Conservation (phyloP, 2,888 invertebrate genomes). For the Dicranocentrus wangi region DNA sequence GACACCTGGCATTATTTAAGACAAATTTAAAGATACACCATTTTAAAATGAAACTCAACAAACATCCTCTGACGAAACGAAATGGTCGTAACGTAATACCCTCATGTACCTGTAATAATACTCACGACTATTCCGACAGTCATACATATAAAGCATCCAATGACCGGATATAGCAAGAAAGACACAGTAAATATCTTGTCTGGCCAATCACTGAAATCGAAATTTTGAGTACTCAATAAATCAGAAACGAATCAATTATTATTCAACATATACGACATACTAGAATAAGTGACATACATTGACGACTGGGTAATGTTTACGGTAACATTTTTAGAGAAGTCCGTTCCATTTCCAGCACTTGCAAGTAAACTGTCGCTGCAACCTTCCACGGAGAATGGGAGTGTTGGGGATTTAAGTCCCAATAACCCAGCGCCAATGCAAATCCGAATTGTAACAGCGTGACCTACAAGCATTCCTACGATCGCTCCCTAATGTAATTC, state of each 20-base stretch:
- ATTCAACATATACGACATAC: too few relatives aligned
- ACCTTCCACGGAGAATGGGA: slow-evolving; percentile 67
- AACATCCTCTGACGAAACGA: too few relatives aligned
- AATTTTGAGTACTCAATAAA: not conserved
- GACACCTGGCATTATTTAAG: slow-evolving; percentile 21
- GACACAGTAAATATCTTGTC: slow-evolving; percentile 66
- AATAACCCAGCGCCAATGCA: slow-evolving; percentile 65
- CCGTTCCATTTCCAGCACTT: slow-evolving; percentile 20
- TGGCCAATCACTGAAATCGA: slow-evolving; percentile 54
- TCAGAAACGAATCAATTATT: too few relatives aligned
- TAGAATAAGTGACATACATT: slow-evolving; percentile 14
- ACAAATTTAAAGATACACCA: not conserved
- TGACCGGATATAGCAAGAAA: slow-evolving; percentile 65
- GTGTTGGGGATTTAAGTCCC: slow-evolving; percentile 61
- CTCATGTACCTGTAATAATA: slow-evolving; percentile 61
- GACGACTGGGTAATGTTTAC: not conserved
- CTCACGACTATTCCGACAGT: slow-evolving; percentile 61
- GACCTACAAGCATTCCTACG: slow-evolving; percentile 84
- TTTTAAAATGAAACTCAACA: too few relatives aligned
- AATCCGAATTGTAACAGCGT: slow-evolving; percentile 76
- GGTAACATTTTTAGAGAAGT: slow-evolving; percentile 16
- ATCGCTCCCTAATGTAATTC: slow-evolving; percentile 80
- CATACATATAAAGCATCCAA: slow-evolving; percentile 59
- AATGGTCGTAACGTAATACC: too few relatives aligned
- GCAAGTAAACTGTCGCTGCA: slow-evolving; percentile 64